Base-by-base conservation (phyloP, 2,888 invertebrate species). In the Agrochola litura region DNA sequence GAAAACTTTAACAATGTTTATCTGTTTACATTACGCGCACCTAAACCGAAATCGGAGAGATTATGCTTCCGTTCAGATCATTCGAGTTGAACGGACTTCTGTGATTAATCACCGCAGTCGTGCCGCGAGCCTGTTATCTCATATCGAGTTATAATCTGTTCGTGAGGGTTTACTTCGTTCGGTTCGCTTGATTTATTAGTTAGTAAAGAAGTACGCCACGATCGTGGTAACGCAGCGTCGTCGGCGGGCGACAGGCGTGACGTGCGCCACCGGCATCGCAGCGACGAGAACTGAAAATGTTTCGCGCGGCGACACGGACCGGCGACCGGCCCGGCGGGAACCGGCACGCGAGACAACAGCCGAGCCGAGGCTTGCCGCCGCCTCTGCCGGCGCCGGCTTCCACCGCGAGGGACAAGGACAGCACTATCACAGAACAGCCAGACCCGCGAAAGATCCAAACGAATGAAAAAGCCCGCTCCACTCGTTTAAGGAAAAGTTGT, bases 401-500 rank as follows among this genome's bases (percentile, higher is more conserved):
- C 86, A 86, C 85, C 82, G 83, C 80, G 93, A 83, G 78, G 91
- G 93, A 96, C 92, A 95, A 91, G 92, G 96, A 96, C 89, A 88
- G 92, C 88, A 86, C 79, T 83, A 86, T 72, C 77, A 76, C 88
- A 83, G 89, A 90, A 90, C 89, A 80, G 84, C 86, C 86, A 89
- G 83, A 82, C 85, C 91, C 88, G 86, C 90, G 86, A 92, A 92
- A 93, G 91, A 93, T 91, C 88, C 91, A 90, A 92, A 90, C 93
- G 92, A 92, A 94, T 92, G 92, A 94, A 94, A 93, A 94, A 92
- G 90, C 92, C 91, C 90, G 91, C 92, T 91, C 90, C 90, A 92
- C 92, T 93, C 94, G 92, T 92, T 94, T 92, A 92, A 92, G 93
- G 92, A 94, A 95, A 96, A 96, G 95, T 96, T 96, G 92, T 93